These are phyloP conservation scores for Acanthaster planci DNA, from an alignment of 35 echinoderm and acorn worm species.

Conservation along the genomic window DNA sequence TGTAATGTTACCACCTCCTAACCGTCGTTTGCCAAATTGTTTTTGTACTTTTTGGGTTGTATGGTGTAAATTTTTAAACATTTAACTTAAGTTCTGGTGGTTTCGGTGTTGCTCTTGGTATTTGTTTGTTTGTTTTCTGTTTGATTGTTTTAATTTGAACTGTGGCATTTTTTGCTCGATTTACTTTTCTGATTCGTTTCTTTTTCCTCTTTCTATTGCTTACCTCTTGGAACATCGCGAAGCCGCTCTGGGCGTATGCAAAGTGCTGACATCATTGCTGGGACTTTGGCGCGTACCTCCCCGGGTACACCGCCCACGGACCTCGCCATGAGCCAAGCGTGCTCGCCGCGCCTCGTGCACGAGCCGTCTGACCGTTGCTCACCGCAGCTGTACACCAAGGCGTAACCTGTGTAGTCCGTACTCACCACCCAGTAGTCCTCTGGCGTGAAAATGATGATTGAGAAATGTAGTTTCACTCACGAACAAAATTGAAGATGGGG, in stretches of 20 bases:
- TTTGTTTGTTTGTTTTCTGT: no score
- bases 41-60: no score
- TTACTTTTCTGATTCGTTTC: no score
- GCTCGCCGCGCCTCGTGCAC: slow-evolving; percentile 22
- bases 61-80: no score
- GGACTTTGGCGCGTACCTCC: background rate
- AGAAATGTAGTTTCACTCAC: no score
- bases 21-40: no score
- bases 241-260: slow-evolving; percentile 19
- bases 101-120: no score
- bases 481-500: no score
- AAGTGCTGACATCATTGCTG: background rate
- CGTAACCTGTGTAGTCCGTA: slow-evolving; percentile 56
- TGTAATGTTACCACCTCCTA: no score
- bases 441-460: background rate
- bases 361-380: slow-evolving; percentile 30
- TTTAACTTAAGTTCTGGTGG: no score
- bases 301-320: background rate
- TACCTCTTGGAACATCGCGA: slow-evolving; percentile 24
- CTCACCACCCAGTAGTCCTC: slow-evolving; percentile 62
- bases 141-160: no score
- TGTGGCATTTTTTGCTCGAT: no score
- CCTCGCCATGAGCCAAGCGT: slow-evolving; percentile 47
- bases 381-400: slow-evolving; percentile 62
- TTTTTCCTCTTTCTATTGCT: background rate